phyloP scores from a whole-genome alignment of 2,113 vertebrate species.

The Dinomys branickii region DNA sequence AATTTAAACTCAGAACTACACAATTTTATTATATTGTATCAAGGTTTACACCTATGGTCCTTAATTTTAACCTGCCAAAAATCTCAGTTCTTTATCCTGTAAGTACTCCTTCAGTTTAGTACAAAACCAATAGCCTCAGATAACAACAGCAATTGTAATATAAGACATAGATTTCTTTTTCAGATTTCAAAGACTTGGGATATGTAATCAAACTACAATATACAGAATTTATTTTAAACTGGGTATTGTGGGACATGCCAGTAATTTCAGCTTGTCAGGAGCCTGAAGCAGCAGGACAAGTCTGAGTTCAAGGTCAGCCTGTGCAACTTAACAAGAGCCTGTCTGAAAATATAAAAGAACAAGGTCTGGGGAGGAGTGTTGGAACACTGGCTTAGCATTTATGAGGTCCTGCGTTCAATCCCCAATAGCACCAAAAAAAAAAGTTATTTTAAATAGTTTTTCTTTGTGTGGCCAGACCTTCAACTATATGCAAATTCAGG shows the following conservation, averaged over 20 bases:
- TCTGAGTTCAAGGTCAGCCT: not conserved
- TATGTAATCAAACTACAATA: slow-evolving; percentile 11
- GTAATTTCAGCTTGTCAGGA: not conserved
- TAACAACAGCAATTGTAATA: not conserved
- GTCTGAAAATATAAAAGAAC: not conserved
- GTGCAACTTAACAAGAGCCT: not conserved
- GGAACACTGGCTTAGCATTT: not conserved
- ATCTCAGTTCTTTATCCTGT: not conserved
- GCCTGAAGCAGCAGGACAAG: not conserved
- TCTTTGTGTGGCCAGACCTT: not conserved
- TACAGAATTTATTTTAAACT: not conserved
- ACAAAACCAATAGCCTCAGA: not conserved
- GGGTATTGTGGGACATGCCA: not conserved
- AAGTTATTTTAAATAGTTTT: not conserved
- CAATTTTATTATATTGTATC: not conserved
- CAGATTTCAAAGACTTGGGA: not conserved
- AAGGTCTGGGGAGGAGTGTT: not conserved
- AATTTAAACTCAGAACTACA: slow-evolving; percentile 24
- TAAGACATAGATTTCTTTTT: not conserved
- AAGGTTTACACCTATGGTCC: not conserved
- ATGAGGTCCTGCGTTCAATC: not conserved
- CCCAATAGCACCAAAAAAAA: not conserved
- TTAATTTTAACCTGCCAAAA: slow-evolving; percentile 2
- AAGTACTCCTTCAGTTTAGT: not conserved
- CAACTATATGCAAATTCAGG: not conserved